phyloP scores from a whole-genome alignment of 2,113 vertebrate genomes.

The Galbula dea region DNA sequence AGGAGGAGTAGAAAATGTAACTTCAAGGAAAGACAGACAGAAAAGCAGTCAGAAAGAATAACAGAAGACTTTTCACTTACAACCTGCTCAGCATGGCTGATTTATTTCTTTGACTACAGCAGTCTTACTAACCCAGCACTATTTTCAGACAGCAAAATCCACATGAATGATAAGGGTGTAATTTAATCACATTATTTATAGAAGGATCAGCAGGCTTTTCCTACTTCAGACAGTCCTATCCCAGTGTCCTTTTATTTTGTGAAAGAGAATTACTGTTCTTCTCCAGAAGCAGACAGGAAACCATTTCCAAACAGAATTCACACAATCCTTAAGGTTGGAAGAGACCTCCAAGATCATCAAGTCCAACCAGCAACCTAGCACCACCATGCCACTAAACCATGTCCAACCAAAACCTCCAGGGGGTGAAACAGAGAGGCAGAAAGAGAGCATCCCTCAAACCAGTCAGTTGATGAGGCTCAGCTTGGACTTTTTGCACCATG shows the following conservation, averaged over 20 bases:
- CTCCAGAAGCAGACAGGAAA: background rate
- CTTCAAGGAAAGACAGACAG: background rate
- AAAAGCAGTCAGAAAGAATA: background rate
- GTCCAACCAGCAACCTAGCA: too few species aligned
- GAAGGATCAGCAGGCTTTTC: background rate
- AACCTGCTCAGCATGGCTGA: background rate
- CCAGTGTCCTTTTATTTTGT: background rate
- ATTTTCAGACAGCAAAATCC: background rate
- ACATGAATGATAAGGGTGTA: background rate
- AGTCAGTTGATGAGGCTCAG: background rate
- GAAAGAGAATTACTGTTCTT: background rate
- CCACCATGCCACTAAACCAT: too few species aligned
- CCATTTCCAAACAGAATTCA: too few species aligned
- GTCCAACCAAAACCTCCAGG: background rate
- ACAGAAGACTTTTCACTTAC: background rate
- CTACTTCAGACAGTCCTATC: background rate
- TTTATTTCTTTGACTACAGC: background rate
- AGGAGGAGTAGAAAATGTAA: background rate
- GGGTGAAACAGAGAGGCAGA: background rate
- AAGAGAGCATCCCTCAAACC: background rate
- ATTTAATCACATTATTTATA: background rate
- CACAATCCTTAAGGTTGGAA: too few species aligned
- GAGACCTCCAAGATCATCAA: too few species aligned
- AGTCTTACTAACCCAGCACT: background rate
- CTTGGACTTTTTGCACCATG: background rate